Evolutionary conservation across 2,113 vertebrate species (phyloP), one percentile per base, ranked within the genome.

Genomic region (Mirounga angustirostris): DNA sequence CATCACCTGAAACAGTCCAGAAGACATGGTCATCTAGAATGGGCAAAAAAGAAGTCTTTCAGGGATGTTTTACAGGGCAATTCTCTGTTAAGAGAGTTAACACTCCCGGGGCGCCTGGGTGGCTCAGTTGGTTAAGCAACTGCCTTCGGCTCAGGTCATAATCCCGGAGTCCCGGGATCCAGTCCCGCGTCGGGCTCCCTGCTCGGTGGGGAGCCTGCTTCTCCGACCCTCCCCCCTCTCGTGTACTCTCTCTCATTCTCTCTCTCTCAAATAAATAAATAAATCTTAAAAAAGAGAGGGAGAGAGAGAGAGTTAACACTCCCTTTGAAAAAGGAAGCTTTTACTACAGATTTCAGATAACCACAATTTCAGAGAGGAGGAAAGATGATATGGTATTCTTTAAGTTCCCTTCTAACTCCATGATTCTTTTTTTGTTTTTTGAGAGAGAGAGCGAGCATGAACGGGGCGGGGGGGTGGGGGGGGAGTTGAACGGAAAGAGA

Each of bases 311-410:
- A 65, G 12, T 59, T 78, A 94, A 83, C 1, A 52, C 15, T 78
- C 7, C 8, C 46, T 63, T 63, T 69, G 4, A 21, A 96, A 97
- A 97, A 54, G 6, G 18, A 89, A 92, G 13, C 5, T 76, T 95
- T 88, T 54, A 54, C 54, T 97, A 79, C 61, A 63, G 52, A 81
- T 80, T 88, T 90, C 36, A 87, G 73, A 65, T 71, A 74, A 82
- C 6, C 21, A 89, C 19, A 79, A 40, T 46, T 56, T 91, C 56
- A 80, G 36, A 40, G 19, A 58, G 18, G 40, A 89, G 19, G 43
- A 18, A 86, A 80, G 7, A 1, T 71, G 9, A 2, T 65, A 40
- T 7, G 9, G 10, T 33, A 24, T 56, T 2, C 18, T 30, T 58
- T 80, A 76, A 43, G 2, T 85, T 81, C 21, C 28, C 59, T 93